Evolutionary conservation across 2,113 vertebrate species (phyloP), one percentile per base, ranked within the genome.

Genomic region (Heterotis niloticus): DNA sequence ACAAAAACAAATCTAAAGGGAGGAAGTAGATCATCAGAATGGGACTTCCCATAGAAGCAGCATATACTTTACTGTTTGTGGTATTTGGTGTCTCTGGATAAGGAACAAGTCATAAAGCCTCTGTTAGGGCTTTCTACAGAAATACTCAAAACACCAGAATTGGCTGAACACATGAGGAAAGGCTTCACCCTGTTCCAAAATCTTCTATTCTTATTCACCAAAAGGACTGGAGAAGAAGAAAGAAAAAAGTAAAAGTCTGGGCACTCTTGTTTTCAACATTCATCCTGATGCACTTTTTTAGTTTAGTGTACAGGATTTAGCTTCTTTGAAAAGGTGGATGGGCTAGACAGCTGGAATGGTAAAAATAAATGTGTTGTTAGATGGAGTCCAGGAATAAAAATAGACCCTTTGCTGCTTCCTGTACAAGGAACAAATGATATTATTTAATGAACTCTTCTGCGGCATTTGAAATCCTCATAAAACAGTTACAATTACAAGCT

Each of bases 391-490:
- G 17, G 2, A 23, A 4, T 10, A 65, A 10, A 23, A n/a, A 57
- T n/a, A 57, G 14, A 52, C 54, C 17, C 17, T 7, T 75, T 78
- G 52, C 34, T 28, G 20, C 51, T 68, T 28, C 52, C 34, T 66
- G 44, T 5, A 34, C 65, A 52, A 73, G 75, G 54, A 64, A 20
- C 16, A 57, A 77, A 79, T 64, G 29, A 82, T 64, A 75, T 76
- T 76, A 82, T 79, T 70, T 60, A 54, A 26, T 69, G 73, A 79
- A 77, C 29, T 81, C 67, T 59, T 64, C 77, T 71, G 44, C 56
- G 71, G 75, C 16, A 44, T 64, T 72, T 54, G n/a, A 64, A 81
- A 77, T 65, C 72, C 59, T 75, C 76, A 78, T 71, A 82, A 79
- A 72, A 34, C 68, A 44, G 77, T 72, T 59, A 60, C 77, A 74